A percentile compares a stretch with the other conserved stretches of the same genome.
These are phyloP conservation scores for Agapornis roseicollis DNA, from an alignment of 2,113 vertebrate species.

Conservation along the genomic window DNA sequence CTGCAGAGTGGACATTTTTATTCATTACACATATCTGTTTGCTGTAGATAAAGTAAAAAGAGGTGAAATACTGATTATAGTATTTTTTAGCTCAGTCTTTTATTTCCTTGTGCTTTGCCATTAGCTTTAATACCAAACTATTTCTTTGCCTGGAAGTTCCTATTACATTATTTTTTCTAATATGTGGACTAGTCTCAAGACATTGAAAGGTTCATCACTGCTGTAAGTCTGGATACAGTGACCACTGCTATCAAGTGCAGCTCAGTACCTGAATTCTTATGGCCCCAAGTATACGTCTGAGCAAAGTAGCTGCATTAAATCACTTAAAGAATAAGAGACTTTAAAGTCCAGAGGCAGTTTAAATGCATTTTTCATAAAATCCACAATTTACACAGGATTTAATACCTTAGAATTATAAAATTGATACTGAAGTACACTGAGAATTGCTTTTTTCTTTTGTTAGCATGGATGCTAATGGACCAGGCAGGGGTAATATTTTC, in stretches of 20 bases:
- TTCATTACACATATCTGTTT: background rate
- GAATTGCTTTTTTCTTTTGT: background rate
- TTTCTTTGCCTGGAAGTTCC: background rate
- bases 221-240: background rate
- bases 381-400: background rate
- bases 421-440: background rate
- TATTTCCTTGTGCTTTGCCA: background rate
- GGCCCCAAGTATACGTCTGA: background rate
- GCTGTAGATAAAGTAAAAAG: conserved; percentile 40
- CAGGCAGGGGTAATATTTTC: background rate
- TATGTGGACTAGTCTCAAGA: background rate
- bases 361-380: background rate
- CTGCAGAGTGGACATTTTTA: conserved; percentile 7
- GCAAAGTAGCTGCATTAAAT: background rate
- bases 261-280: background rate
- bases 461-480: background rate
- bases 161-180: background rate
- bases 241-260: background rate
- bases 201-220: background rate
- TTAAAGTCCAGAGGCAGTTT: background rate
- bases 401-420: background rate
- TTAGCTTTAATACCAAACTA: background rate
- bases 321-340: background rate
- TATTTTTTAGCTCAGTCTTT: conserved; percentile 21
- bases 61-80: background rate